Evolutionary conservation across 2,113 vertebrate species (phyloP).

Genomic region (Pseudopodoces humilis): DNA sequence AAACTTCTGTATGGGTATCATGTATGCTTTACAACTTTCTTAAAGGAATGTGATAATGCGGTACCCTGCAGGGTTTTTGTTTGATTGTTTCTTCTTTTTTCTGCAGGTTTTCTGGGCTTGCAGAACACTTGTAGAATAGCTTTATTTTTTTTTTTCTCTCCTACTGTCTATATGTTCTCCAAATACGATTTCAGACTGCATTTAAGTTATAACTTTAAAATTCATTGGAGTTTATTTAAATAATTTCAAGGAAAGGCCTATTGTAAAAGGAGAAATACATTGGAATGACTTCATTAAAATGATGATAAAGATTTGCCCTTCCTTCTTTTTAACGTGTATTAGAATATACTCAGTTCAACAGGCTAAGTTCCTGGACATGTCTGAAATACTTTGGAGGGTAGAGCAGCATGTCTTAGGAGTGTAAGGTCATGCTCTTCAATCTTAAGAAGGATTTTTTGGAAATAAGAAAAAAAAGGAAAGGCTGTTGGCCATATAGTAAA

Average conservation of each 20-base stretch:
- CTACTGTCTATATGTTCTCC: neutral
- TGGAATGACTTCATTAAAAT: neutral
- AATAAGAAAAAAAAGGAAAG: neutral
- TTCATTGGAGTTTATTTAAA: neutral
- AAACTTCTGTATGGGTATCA: neutral
- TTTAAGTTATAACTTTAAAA: conserved; percentile 16
- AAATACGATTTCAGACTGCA: neutral
- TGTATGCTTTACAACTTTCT: neutral
- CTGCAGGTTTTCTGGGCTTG: neutral
- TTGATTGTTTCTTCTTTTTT: neutral
- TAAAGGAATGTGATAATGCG: neutral
- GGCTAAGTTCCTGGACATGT: neutral
- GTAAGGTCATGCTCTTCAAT: neutral
- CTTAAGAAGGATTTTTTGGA: neutral
- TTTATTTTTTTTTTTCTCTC: neutral
- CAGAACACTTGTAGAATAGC: neutral
- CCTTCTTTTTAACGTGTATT: neutral
- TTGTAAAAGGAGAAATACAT: neutral
- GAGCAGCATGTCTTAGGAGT: neutral
- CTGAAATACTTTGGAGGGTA: neutral
- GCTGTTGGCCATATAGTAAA: neutral
- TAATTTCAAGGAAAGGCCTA: neutral
- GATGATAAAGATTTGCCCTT: neutral
- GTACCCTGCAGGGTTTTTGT: neutral
- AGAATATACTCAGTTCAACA: neutral